phyloP scores from a whole-genome alignment of 1,140 invertebrate species.

The Maniola jurtina region DNA sequence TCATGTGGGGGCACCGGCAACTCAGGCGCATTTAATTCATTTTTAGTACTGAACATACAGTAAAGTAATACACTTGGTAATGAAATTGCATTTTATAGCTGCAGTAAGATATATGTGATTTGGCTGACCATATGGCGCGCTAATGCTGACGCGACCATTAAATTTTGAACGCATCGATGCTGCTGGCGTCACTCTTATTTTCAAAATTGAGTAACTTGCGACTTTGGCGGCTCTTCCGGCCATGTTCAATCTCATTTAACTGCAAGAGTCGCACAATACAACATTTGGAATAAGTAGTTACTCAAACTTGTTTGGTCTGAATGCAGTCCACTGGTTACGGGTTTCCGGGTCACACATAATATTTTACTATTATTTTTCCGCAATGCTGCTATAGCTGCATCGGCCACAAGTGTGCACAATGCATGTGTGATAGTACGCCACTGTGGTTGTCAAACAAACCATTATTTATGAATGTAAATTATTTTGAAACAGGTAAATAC shows the following conservation, averaged over 20 bases:
- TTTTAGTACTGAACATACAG: too few relatives aligned
- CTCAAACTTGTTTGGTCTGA: not conserved
- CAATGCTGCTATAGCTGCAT: not conserved
- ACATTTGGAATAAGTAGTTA: not conserved
- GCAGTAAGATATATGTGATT: too few relatives aligned
- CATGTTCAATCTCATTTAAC: not conserved
- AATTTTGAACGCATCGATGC: too few relatives aligned
- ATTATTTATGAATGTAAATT: not conserved
- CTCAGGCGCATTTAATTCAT: too few relatives aligned
- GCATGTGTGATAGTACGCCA: not conserved
- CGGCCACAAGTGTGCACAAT: not conserved
- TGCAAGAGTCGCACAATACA: not conserved
- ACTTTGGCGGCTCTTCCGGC: too few relatives aligned
- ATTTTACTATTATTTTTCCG: slow-evolving; percentile 9
- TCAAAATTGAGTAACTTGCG: too few relatives aligned
- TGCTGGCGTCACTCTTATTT: too few relatives aligned
- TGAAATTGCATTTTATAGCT: too few relatives aligned
- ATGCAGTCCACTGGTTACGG: not conserved
- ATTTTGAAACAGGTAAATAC: not conserved
- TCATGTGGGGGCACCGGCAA: too few relatives aligned
- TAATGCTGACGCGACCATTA: too few relatives aligned
- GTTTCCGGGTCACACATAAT: slow-evolving; percentile 4
- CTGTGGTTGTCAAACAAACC: not conserved
- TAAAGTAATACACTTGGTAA: too few relatives aligned
- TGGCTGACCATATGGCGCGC: too few relatives aligned